These are phyloP conservation scores for Phainopepla nitens DNA, from an alignment of 2,113 vertebrate genomes.

Conservation along the genomic window DNA sequence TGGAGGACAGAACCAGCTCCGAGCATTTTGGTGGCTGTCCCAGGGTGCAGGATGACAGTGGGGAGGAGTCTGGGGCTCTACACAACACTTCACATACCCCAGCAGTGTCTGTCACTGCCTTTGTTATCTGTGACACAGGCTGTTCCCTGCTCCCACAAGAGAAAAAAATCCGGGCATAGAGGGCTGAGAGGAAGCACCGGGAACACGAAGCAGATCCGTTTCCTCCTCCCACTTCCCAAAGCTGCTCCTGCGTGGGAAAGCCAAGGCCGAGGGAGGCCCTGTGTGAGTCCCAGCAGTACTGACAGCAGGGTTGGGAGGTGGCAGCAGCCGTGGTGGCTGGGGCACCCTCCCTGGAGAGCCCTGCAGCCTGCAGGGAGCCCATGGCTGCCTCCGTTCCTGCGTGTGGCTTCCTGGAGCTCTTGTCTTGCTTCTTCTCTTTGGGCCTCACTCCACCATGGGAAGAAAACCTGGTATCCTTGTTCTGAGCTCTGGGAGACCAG, in stretches of 20 bases:
- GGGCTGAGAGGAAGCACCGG: background rate
- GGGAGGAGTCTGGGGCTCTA: background rate
- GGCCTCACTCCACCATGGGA: background rate
- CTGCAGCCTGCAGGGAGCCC: background rate
- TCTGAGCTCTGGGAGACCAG: background rate
- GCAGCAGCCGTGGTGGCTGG: accelerated
- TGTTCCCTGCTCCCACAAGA: background rate
- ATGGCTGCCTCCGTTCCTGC: accelerated
- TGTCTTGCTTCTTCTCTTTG: background rate
- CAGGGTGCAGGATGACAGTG: background rate
- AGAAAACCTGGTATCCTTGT: background rate
- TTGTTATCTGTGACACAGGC: background rate
- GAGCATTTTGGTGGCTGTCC: accelerated
- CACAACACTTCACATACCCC: background rate
- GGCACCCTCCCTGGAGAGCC: background rate
- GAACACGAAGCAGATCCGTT: background rate
- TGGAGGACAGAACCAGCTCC: background rate
- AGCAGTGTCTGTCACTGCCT: background rate
- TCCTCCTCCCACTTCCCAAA: constrained; percentile 21
- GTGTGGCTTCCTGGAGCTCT: background rate
- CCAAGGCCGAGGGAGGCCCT: background rate
- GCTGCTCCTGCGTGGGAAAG: background rate
- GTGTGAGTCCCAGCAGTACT: accelerated
- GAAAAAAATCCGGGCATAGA: accelerated
- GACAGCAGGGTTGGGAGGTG: background rate